Evolutionary conservation across 2,888 invertebrate species (phyloP).

Genomic region (Sycophila texana): DNA sequence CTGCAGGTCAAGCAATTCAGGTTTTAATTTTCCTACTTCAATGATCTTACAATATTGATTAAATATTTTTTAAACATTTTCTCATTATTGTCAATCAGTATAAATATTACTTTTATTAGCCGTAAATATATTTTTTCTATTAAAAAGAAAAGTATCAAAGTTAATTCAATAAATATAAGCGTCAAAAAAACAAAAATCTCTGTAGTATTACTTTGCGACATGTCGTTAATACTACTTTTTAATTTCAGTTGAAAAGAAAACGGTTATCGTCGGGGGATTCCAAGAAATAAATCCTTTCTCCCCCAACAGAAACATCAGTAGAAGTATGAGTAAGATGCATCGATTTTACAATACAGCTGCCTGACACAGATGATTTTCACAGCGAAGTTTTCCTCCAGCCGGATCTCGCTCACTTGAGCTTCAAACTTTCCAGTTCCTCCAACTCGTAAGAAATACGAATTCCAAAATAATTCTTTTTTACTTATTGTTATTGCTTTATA

Average conservation of each 20-base stretch:
- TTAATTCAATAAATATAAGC: no score
- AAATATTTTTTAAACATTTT: no score
- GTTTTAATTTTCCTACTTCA: no score
- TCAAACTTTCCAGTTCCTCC: slow-evolving; percentile 22
- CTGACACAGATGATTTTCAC: slow-evolving; percentile 32
- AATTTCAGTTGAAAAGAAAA: slow-evolving; percentile 5
- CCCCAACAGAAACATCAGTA: slow-evolving; percentile 9
- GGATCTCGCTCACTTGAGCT: slow-evolving; percentile 12
- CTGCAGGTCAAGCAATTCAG: no score
- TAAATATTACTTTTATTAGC: no score
- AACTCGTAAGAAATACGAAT: slow-evolving; percentile 14
- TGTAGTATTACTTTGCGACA: no score
- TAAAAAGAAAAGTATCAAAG: no score
- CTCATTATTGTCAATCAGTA: no score
- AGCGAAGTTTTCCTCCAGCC: slow-evolving; percentile 9
- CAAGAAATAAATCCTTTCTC: slow-evolving; percentile 23
- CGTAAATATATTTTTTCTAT: no score
- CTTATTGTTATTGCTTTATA: no score
- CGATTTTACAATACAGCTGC: slow-evolving; percentile 31
- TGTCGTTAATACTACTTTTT: neutral
- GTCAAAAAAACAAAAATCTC: no score
- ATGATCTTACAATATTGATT: no score
- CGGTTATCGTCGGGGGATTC: neutral
- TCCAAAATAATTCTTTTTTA: neutral
- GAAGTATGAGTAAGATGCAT: slow-evolving; percentile 34